Conservation (phyloP, 1,140 invertebrate genomes). For the Belonocnema kinseyi region DNA sequence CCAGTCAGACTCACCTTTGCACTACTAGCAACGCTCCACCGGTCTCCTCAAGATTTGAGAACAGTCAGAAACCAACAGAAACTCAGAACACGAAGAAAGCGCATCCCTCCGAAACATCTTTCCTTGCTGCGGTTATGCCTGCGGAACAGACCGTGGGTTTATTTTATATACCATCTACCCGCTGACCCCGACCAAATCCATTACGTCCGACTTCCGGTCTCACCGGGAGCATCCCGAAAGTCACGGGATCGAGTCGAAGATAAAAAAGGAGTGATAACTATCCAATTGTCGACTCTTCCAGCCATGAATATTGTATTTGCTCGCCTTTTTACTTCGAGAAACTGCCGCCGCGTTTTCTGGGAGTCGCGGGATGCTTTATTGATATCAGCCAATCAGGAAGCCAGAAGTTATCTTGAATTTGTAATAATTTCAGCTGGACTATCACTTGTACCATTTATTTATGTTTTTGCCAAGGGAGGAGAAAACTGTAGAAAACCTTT, state of each 20-base stretch:
- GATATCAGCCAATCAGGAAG: too few relatives aligned
- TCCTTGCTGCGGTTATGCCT: constrained; percentile 58
- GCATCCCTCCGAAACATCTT: constrained; percentile 64
- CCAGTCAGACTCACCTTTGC: constrained; percentile 74
- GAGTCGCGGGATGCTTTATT: neutral
- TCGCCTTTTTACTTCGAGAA: neutral
- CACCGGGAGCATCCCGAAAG: constrained; percentile 42
- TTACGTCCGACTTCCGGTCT: constrained; percentile 62
- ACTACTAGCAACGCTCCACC: constrained; percentile 61
- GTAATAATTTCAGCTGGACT: too few relatives aligned
- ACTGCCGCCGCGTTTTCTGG: neutral
- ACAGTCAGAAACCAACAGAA: too few relatives aligned
- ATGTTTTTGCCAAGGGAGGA: too few relatives aligned
- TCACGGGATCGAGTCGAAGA: constrained; percentile 6
- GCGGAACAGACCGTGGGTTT: constrained; percentile 57
- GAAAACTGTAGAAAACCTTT: too few relatives aligned
- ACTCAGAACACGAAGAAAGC: constrained; percentile 62
- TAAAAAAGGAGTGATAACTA: neutral
- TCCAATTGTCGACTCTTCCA: neutral
- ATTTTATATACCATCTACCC: constrained; percentile 35
- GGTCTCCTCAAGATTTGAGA: constrained; percentile 60
- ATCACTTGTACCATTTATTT: too few relatives aligned
- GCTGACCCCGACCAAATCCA: constrained; percentile 52
- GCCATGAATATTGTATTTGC: neutral
- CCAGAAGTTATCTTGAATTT: too few relatives aligned